Conservation (phyloP, 2,113 vertebrate genomes). For the Sitta europaea region DNA sequence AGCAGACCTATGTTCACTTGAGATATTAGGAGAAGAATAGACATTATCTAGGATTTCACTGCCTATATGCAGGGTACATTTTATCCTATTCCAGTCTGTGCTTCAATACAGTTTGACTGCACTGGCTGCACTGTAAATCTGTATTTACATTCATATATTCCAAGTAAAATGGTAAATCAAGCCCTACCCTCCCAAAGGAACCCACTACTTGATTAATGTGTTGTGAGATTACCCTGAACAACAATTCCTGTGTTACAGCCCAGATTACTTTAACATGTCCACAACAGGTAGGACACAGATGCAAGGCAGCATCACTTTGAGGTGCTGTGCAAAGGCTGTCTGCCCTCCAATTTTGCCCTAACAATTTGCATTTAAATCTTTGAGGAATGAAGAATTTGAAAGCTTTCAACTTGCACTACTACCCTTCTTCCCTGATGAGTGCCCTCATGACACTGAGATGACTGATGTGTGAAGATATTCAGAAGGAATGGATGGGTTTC, state of each 20-base stretch:
- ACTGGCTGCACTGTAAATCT: neutral
- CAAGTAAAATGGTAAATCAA: neutral
- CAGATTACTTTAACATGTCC: neutral
- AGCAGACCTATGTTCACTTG: neutral
- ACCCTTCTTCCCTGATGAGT: neutral
- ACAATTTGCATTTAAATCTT: neutral
- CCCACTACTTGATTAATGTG: neutral
- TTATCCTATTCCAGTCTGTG: neutral
- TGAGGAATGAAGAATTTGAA: neutral
- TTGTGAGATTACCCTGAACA: neutral
- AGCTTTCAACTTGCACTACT: neutral
- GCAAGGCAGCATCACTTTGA: neutral
- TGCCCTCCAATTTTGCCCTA: neutral
- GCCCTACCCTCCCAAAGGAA: neutral
- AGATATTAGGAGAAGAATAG: neutral
- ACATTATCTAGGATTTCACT: neutral
- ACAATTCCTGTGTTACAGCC: neutral
- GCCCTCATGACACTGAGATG: fast-evolving
- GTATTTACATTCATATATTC: neutral
- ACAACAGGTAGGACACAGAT: neutral
- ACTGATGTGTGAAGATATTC: neutral
- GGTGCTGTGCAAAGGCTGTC: neutral
- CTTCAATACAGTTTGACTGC: neutral
- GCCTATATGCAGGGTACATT: neutral
- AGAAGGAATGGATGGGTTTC: neutral